Evolutionary conservation across 1,140 invertebrate species (phyloP), one percentile per base, ranked within the genome.

Genomic region (Limonius californicus): DNA sequence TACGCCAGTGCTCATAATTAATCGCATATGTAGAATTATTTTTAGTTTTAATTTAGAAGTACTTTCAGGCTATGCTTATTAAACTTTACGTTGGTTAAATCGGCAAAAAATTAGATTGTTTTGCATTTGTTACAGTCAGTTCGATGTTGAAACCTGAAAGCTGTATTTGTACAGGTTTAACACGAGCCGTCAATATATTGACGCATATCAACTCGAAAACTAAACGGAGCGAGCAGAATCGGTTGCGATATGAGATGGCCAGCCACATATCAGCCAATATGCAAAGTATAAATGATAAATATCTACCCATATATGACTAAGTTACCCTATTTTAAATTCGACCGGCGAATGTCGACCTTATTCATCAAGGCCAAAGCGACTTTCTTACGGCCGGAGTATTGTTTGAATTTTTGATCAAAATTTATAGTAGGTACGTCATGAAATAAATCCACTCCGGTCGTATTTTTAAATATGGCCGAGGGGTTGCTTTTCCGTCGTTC

Each of bases 331-430:
- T 55, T 55, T 55, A 45, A 57, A 59, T 57, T 21, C 14, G 23
- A 54, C 53, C 45, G 43, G 59, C 55, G 63, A 65, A 59, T 62
- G 12, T 27, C 55, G 54, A 43, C 62, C 62, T 59, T 63, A 63
- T 63, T 23, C 54, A 43, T 55, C 50, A 54, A 59, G 35, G 47
- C 59, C 56, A 58, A 55, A 62, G 54, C 30, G 53, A 47, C 15
- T 23, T 63, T 39, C 43, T 59, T 54, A 43, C 27, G 21, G 43
- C 30, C 50, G 20, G 15, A 19, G 61, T 63, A 63, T 63, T 58
- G 61, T 63, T 63, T 63, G 61, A 63, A 63, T 63, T 63, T 63
- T 63, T 63, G 61, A 63, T 63, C 55, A 42, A 54, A 58, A 63
- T 63, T 63, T 63, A 63, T 58, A 54, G 50, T 54, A 45, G 43